Base-by-base conservation (phyloP, 1,140 invertebrate species). In the Aethina tumida region DNA sequence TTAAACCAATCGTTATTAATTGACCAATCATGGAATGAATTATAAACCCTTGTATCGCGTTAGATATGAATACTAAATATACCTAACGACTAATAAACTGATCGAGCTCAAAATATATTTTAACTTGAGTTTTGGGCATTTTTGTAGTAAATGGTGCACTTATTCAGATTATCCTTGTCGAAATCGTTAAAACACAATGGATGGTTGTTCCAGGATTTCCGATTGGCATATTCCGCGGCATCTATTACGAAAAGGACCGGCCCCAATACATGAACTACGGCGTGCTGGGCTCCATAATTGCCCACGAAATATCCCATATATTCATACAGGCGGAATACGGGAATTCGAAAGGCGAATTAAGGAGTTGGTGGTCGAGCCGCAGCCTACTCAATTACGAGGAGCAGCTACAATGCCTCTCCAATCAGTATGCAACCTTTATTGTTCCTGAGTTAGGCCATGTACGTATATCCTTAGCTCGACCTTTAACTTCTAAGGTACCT, bases 191-290 rank as follows among this genome's bases (percentile, higher is more conserved):
- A n/a, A n/a, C n/a, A n/a, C n/a, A n/a, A n/a, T n/a, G n/a, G n/a
- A n/a, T n/a, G n/a, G 7, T 8, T 4, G n/a, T 45, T 55, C 19
- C 47, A 81, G 84, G 84, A 62, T 89, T 93, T 62, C 90, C 90
- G 0, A 88, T 89, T 41, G 89, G 89, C 35, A 89, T 94, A 46
- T 68, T 95, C 4, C 87, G 92, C 70, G 87, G 86, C 8, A 73
- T 80, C 13, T 94, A 93, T 66, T 94, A 90, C 60, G 77, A 74
- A 27, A 77, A 78, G 21, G 75, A 87, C 35, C 74, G 85, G 18
- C 90, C 90, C 2, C 77, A 77, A 41, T 94, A 92, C 50, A 79
- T 94, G 73, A 95, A 95, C 58, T 94, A 86, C 54, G 89, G 88
- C 32, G 85, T 83, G 6, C 89, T 95, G 52, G 90, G 90, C 4